Evolutionary conservation across 2,888 invertebrate genomes (phyloP), one percentile per base, ranked within the genome.

Genomic region (Acanthosoma haemorrhoidale): DNA sequence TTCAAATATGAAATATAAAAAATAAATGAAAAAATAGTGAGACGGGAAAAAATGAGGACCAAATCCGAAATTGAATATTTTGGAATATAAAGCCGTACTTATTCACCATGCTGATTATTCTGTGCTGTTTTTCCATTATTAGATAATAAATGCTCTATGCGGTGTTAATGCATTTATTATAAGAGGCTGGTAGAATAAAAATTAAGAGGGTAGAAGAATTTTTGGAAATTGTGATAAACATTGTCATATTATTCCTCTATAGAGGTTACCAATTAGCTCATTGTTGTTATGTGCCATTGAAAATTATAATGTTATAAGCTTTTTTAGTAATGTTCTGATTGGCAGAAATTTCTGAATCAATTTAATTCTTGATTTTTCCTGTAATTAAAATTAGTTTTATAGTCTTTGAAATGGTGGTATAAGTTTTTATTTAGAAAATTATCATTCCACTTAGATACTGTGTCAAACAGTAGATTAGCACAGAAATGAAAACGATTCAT

Each of bases 131-230:
- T 36, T 25, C 38, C 36, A 39, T 21, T n/a, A 18, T 38, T 63
- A 63, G 18, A 13, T n/a, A n/a, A n/a, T n/a, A 13, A 39, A 64
- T 64, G 39, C 29, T 64, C 8, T 29, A 15, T 38, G 15, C 25
- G 15, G 29, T 64, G 36, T n/a, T 39, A 39, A 63, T 64, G 64
- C 64, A 64, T 64, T 64, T 64, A 64, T 64, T 41, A n/a, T 15
- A 64, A 41, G 64, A 64, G 64, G 64, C 64, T 64, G 64, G 25
- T 64, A 64, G 64, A 29, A 29, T 59, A 61, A n/a, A 61, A 38
- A 31, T 4, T 32, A 21, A 36, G 61, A 61, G 61, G 61, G 61
- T 61, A 61, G 61, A 36, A 16, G 61, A 61, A 59, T 2, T 38
- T 21, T n/a, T n/a, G n/a, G n/a, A n/a, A 13, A 51, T 51, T 25